Percentiles rank a stretch among this genome's conserved stretches.
phyloP scores from a whole-genome alignment of 2,113 vertebrate species.

The Brachionichthys hirsutus region DNA sequence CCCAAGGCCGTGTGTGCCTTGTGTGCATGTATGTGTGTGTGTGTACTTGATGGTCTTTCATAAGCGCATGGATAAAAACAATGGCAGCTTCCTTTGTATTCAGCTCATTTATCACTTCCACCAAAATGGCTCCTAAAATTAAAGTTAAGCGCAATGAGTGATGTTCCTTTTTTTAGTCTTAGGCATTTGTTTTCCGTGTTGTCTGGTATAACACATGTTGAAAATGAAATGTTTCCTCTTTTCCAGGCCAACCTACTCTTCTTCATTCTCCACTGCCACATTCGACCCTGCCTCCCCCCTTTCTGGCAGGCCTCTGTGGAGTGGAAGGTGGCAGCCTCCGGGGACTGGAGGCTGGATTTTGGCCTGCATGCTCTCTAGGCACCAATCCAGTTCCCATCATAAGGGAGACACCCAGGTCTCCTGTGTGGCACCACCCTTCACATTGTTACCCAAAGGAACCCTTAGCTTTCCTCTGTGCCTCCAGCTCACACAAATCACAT shows the following conservation, averaged over 20 bases:
- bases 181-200: neutral
- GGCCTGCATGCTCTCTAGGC: conserved; percentile 42
- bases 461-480: conserved; percentile 57
- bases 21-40: conserved; percentile 3
- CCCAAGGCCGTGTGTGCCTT: conserved; percentile 7
- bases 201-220: neutral
- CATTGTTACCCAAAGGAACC: conserved; percentile 59
- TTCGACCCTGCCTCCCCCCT: conserved; percentile 22
- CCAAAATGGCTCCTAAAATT: neutral
- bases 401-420: conserved; percentile 43
- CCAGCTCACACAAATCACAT: conserved; percentile 68
- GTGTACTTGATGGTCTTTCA: conserved; percentile 1
- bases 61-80: neutral
- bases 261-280: conserved; percentile 36
- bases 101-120: conserved; percentile 2
- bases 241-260: neutral
- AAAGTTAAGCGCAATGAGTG: neutral
- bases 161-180: neutral
- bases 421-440: conserved; percentile 43
- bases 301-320: conserved; percentile 41
- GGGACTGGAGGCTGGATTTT: conserved; percentile 30
- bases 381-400: conserved; percentile 55
- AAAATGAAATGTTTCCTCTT: neutral
- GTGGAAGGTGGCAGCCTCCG: conserved; percentile 14
- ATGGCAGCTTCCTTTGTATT: neutral